Evolutionary conservation across 1,140 invertebrate species (phyloP).

Genomic region (Vanessa atalanta): DNA sequence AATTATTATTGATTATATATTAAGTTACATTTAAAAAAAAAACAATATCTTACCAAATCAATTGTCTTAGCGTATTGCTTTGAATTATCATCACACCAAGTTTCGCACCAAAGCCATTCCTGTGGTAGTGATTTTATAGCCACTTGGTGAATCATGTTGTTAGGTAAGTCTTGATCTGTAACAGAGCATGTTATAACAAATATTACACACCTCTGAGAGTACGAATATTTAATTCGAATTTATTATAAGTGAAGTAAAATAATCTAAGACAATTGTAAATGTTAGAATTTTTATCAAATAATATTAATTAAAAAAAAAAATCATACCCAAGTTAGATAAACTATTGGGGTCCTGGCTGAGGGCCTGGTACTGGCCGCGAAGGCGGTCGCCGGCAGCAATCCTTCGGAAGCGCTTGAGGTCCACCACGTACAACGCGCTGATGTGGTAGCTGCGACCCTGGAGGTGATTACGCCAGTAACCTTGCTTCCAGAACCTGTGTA

Average conservation of each 20-base stretch:
- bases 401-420: slow-evolving; percentile 97
- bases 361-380: slow-evolving; percentile 98
- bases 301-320: slow-evolving; percentile 55
- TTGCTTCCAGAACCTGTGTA: slow-evolving; percentile 95
- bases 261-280: no score
- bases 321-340: slow-evolving; percentile 95
- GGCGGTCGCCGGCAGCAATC: slow-evolving; percentile 97
- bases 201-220: background rate
- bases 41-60: slow-evolving; percentile 86
- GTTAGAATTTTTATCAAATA: no score
- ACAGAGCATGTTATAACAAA: background rate
- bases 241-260: background rate
- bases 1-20: background rate
- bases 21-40: background rate
- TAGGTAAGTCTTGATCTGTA: slow-evolving; percentile 82
- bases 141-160: slow-evolving; percentile 99
- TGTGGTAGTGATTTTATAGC: slow-evolving; percentile 98
- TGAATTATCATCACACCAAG: slow-evolving; percentile 97
- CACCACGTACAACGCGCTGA: slow-evolving; percentile 98
- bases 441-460: slow-evolving; percentile 97
- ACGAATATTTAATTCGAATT: no score
- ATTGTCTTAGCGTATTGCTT: slow-evolving; percentile 98
- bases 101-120: slow-evolving; percentile 99
- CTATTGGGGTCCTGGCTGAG: slow-evolving; percentile 98
- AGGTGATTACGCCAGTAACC: slow-evolving; percentile 99